Evolutionary conservation across 2,888 invertebrate genomes (phyloP).

Genomic region (Cryptocheilus praepositus): DNA sequence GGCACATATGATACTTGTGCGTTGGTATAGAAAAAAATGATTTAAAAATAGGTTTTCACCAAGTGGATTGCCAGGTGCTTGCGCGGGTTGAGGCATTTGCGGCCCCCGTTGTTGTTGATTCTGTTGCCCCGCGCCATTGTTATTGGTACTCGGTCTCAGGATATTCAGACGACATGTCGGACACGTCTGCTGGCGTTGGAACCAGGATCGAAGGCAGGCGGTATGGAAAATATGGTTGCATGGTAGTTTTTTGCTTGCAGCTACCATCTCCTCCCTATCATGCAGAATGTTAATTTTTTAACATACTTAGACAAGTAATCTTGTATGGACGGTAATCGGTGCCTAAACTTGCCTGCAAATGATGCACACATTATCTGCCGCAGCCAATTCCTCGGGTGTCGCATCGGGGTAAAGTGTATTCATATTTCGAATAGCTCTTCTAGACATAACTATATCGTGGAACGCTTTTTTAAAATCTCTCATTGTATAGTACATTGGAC

Average conservation of each 20-base stretch:
- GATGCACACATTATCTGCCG: slow-evolving; percentile 98
- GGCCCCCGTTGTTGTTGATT: slow-evolving; percentile 64
- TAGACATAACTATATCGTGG: slow-evolving; percentile 96
- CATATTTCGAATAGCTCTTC: slow-evolving; percentile 98
- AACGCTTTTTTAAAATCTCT: slow-evolving; percentile 98
- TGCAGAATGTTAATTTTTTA: slow-evolving; percentile 35
- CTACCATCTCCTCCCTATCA: slow-evolving; percentile 81
- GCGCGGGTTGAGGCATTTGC: slow-evolving; percentile 60
- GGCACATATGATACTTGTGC: no score
- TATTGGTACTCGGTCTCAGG: slow-evolving; percentile 73
- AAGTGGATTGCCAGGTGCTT: slow-evolving; percentile 55
- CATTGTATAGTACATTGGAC: slow-evolving; percentile 99
- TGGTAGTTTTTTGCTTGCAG: slow-evolving; percentile 94
- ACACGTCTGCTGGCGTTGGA: slow-evolving; percentile 99
- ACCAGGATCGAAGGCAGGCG: slow-evolving; percentile 98
- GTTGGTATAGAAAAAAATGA: no score
- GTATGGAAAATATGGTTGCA: slow-evolving; percentile 99
- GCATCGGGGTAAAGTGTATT: slow-evolving; percentile 98
- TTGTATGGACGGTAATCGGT: background rate
- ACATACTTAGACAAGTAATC: background rate
- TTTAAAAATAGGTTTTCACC: slow-evolving; percentile 36
- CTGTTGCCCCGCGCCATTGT: slow-evolving; percentile 66
- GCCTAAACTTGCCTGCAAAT: slow-evolving; percentile 84
- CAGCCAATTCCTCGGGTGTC: slow-evolving; percentile 91
- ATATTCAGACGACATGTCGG: slow-evolving; percentile 98